phyloP scores from a whole-genome alignment of 2,113 vertebrate genomes.

The Chaetodon auriga region DNA sequence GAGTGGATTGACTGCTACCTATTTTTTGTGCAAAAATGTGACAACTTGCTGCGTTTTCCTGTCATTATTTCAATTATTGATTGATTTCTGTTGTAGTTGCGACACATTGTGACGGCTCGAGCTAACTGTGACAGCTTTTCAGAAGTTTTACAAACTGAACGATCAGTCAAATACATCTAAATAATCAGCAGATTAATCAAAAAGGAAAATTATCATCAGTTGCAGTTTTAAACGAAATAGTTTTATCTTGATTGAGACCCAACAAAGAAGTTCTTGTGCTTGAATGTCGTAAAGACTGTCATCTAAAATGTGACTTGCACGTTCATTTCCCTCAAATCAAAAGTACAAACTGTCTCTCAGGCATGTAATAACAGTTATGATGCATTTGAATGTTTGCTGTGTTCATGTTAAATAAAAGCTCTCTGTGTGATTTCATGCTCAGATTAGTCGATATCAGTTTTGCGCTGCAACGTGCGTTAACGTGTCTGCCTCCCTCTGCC shows the following conservation, averaged over 20 bases:
- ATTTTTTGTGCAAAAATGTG: too few relatives aligned
- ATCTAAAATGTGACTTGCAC: background rate
- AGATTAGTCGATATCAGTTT: slow-evolving; percentile 27
- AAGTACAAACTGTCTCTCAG: background rate
- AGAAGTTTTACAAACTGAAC: too few relatives aligned
- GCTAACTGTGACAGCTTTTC: too few relatives aligned
- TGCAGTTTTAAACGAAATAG: background rate
- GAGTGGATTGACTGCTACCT: too few relatives aligned
- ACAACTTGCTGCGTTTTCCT: too few relatives aligned
- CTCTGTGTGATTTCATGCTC: slow-evolving; percentile 1
- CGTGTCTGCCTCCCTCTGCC: slow-evolving; percentile 47
- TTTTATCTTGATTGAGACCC: background rate
- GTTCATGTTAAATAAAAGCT: background rate
- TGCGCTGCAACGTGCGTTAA: slow-evolving; percentile 27
- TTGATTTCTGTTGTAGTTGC: too few relatives aligned
- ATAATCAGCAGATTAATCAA: background rate
- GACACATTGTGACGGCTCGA: background rate
- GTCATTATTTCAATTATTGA: too few relatives aligned
- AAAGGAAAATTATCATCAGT: background rate
- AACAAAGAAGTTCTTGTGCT: background rate
- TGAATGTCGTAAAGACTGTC: background rate
- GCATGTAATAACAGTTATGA: background rate
- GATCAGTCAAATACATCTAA: too few relatives aligned
- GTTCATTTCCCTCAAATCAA: background rate
- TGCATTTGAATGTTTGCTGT: background rate